Percentiles rank a stretch among this genome's conserved stretches.
Evolutionary conservation across 2,113 vertebrate species (phyloP).

Genomic region (Osmerus eperlanus): DNA sequence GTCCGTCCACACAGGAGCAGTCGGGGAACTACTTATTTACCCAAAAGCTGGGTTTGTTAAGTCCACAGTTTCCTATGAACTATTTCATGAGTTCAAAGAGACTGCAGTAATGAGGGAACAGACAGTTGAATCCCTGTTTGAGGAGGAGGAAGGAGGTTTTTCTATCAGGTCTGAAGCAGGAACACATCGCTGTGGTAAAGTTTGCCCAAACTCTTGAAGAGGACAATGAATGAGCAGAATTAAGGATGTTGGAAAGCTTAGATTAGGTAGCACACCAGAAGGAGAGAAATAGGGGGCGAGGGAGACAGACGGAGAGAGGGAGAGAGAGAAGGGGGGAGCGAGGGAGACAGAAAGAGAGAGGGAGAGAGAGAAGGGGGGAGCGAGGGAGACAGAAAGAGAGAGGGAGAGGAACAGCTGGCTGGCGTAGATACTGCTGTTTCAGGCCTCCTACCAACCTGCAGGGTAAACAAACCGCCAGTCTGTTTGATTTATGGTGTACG

Average conservation of each 20-base stretch:
- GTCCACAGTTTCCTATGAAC: slow-evolving; percentile 26
- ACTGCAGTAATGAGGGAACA: slow-evolving; percentile 39
- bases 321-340: not conserved
- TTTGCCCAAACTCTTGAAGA: slow-evolving; percentile 56
- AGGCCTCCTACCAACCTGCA: slow-evolving; percentile 49
- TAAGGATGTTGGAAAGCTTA: slow-evolving; percentile 51
- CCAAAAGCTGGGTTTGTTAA: slow-evolving; percentile 22
- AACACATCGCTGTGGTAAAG: slow-evolving; percentile 39
- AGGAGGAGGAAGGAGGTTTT: slow-evolving; percentile 6
- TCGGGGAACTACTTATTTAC: slow-evolving; percentile 35
- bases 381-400: slow-evolving; percentile 21
- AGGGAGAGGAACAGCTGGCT: slow-evolving; percentile 59
- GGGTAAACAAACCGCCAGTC: slow-evolving; percentile 66
- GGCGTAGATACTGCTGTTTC: slow-evolving; percentile 69
- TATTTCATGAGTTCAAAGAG: slow-evolving; percentile 7
- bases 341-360: slow-evolving; percentile 22
- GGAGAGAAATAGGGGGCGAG: not conserved
- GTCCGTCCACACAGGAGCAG: slow-evolving; percentile 30
- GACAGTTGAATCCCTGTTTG: slow-evolving; percentile 18
- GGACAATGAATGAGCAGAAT: slow-evolving; percentile 60
- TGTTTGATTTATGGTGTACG: slow-evolving; percentile 69
- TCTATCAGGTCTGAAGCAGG: slow-evolving; percentile 9
- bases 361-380: not conserved
- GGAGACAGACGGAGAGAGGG: not conserved
- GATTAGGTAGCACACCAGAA: slow-evolving; percentile 56